Evolutionary conservation across 1,140 invertebrate species (phyloP).

Genomic region (Pollicipes pollicipes): DNA sequence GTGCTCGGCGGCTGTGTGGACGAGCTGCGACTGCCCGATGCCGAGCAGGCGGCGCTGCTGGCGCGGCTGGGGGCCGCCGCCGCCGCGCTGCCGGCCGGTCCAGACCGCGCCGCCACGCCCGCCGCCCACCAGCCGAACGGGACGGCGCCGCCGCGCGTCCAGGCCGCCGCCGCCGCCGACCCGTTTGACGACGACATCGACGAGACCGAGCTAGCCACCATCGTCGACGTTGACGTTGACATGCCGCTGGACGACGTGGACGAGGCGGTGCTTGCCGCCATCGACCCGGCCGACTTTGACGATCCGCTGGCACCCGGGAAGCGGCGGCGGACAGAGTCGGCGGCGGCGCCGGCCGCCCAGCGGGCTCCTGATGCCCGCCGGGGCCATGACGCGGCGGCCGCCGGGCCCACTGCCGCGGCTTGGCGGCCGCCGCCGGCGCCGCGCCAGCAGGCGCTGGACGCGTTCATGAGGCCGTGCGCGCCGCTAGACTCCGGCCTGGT

Average conservation of each 20-base stretch:
- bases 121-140: not conserved
- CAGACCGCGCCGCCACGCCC: not conserved
- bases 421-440: no score
- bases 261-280: not conserved
- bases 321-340: not conserved
- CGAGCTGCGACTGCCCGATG: not conserved
- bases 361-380: not conserved
- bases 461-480: not conserved
- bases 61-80: not conserved
- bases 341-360: no score
- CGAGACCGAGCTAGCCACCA: not conserved
- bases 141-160: no score
- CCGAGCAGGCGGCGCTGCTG: not conserved
- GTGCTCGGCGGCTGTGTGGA: not conserved
- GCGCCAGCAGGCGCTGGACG: not conserved
- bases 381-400: not conserved
- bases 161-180: not conserved
- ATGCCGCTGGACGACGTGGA: not conserved
- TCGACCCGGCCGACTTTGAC: not conserved
- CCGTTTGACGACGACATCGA: not conserved
- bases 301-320: not conserved
- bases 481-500: no score
- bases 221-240: not conserved
- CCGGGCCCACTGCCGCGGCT: not conserved
- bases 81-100: not conserved